Percentiles rank a stretch among this genome's conserved stretches.
Evolutionary conservation across 2,888 invertebrate species (phyloP).

Genomic region (Drosophila aldrichi): DNA sequence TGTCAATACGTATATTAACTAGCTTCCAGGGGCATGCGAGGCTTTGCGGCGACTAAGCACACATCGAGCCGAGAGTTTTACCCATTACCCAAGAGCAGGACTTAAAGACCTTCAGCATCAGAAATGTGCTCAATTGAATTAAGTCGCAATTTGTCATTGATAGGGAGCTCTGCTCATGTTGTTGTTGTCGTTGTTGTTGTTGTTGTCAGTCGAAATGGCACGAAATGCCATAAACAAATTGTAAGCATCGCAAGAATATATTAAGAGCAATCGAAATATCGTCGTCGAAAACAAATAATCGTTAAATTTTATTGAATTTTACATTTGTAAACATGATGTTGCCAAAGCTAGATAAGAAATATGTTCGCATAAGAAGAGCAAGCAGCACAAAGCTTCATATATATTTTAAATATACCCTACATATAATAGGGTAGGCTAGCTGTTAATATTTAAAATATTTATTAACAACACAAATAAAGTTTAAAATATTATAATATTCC

Average conservation of each 20-base stretch:
- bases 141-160: conserved; percentile 65
- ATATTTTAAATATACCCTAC: neutral
- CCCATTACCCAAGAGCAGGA: conserved; percentile 14
- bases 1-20: conserved; percentile 22
- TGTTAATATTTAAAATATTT: neutral
- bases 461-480: neutral
- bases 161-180: conserved; percentile 1
- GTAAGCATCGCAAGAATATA: conserved; percentile 37
- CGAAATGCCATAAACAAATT: conserved; percentile 63
- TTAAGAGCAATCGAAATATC: conserved; percentile 64
- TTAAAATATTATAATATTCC: neutral
- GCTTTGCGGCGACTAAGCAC: neutral
- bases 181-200: neutral
- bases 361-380: conserved; percentile 4
- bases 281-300: conserved; percentile 66
- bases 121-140: conserved; percentile 64
- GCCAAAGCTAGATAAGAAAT: conserved; percentile 26
- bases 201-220: conserved; percentile 31
- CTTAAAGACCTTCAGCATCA: conserved; percentile 39
- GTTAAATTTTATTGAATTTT: conserved; percentile 62
- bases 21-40: conserved; percentile 21
- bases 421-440: neutral
- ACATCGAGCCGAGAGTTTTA: conserved; percentile 27
- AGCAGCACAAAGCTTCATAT: conserved; percentile 7
- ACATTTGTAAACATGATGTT: conserved; percentile 51